These are phyloP conservation scores for Nycteola revayana DNA, from an alignment of 2,888 invertebrate species.

Conservation along the genomic window DNA sequence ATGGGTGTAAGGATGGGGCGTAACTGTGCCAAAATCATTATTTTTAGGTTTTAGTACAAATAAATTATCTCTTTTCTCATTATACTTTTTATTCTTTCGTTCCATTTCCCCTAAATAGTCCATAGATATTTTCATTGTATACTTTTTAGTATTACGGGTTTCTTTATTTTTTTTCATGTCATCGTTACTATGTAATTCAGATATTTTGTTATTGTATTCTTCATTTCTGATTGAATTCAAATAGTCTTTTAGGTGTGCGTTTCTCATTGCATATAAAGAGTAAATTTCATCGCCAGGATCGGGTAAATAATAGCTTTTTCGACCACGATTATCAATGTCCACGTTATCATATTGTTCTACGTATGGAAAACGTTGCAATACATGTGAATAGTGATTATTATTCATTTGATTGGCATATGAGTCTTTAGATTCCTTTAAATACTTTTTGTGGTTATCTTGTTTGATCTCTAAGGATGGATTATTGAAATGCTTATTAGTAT, in stretches of 20 bases:
- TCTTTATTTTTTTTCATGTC: too few relatives aligned
- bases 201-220: neutral
- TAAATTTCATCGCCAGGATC: conserved; percentile 23
- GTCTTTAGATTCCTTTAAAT: conserved; percentile 1
- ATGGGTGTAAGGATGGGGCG: neutral
- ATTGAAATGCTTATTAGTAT: neutral
- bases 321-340: too few relatives aligned
- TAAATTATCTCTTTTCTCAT: neutral
- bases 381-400: neutral
- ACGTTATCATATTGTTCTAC: too few relatives aligned
- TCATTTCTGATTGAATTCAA: conserved; percentile 38
- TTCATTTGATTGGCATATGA: conserved; percentile 1
- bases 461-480: neutral
- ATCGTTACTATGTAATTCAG: neutral
- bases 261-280: conserved; percentile 23
- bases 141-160: neutral
- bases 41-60: too few relatives aligned
- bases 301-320: conserved; percentile 6
- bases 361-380: too few relatives aligned
- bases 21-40: neutral
- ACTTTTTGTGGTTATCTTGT: neutral
- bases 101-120: conserved; percentile 37
- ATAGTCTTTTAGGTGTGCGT: conserved; percentile 30
- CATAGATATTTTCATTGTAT: conserved; percentile 21
- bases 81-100: neutral